Percentiles rank a stretch among this genome's conserved stretches.
Evolutionary conservation across 2,888 invertebrate genomes (phyloP).

Genomic region (Heteromyza rotundicornis): DNA sequence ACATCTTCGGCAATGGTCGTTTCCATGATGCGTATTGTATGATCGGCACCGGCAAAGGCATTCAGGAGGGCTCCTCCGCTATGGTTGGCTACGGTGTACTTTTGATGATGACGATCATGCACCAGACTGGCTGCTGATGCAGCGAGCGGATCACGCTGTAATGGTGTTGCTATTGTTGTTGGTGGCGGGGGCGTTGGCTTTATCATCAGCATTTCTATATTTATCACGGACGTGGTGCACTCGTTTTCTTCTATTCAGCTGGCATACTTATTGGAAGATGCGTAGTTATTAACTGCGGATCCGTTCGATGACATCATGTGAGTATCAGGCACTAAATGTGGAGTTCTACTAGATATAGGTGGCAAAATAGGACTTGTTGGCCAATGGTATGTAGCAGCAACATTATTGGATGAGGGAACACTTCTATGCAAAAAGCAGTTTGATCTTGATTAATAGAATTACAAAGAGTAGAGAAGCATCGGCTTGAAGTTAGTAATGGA

Average conservation of each 20-base stretch:
- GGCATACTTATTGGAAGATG: slow-evolving; percentile 62
- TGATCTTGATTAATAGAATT: slow-evolving; percentile 45
- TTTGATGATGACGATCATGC: background rate
- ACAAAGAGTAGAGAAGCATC: no score
- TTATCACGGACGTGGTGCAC: slow-evolving; percentile 53
- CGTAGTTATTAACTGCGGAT: slow-evolving; percentile 62
- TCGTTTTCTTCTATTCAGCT: slow-evolving; percentile 63
- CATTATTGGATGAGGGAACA: slow-evolving; percentile 65
- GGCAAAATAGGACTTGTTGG: slow-evolving; percentile 80
- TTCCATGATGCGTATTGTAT: slow-evolving; percentile 39
- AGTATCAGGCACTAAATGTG: slow-evolving; percentile 76
- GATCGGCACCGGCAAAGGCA: no score
- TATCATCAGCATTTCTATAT: slow-evolving; percentile 51
- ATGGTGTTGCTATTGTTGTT: no score
- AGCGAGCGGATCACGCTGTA: slow-evolving; percentile 3
- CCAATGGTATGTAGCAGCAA: slow-evolving; percentile 76
- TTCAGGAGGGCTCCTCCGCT: no score
- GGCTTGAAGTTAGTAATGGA: no score
- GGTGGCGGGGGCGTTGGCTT: slow-evolving; percentile 24
- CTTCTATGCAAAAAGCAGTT: slow-evolving; percentile 62
- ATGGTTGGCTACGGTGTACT: slow-evolving; percentile 19
- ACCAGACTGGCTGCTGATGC: slow-evolving; percentile 1
- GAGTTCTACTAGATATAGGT: slow-evolving; percentile 72
- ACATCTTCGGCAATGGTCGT: slow-evolving; percentile 49
- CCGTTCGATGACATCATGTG: slow-evolving; percentile 63